These are phyloP conservation scores for Caenorhabditis sp. DNA, from an alignment of 2,888 invertebrate species.

Conservation along the genomic window DNA sequence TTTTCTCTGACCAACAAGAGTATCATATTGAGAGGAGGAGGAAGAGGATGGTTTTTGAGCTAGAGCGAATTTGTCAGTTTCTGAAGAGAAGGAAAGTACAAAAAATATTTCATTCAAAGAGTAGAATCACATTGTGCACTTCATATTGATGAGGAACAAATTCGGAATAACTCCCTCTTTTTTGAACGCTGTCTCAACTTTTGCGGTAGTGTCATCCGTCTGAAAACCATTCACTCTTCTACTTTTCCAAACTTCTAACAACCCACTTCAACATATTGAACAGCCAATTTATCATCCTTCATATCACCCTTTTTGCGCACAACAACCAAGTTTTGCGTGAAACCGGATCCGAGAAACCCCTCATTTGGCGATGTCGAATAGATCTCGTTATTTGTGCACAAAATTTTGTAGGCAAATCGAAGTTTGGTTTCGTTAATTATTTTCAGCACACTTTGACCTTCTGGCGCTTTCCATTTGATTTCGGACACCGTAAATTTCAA, in stretches of 20 bases:
- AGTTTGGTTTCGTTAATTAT: neutral
- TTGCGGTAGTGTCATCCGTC: neutral
- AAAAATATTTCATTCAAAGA: no score
- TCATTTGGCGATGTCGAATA: neutral
- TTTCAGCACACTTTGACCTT: conserved; percentile 1
- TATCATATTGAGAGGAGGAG: no score
- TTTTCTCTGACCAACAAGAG: no score
- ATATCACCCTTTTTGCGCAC: neutral
- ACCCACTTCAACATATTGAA: neutral
- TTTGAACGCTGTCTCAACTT: neutral
- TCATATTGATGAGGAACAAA: neutral
- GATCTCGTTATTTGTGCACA: neutral
- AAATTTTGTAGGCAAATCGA: neutral
- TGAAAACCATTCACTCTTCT: neutral
- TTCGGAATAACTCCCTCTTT: neutral
- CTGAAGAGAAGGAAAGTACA: no score
- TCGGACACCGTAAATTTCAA: neutral
- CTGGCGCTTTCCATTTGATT: conserved; percentile 1
- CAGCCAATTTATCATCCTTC: conserved; percentile 1
- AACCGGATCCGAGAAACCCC: neutral
- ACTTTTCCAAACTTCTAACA: neutral
- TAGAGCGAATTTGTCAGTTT: no score
- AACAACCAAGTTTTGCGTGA: neutral
- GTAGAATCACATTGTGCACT: neutral
- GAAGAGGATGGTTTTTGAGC: no score